These are phyloP conservation scores for Lithodes maja DNA, from an alignment of 2,888 invertebrate genomes.

Conservation along the genomic window DNA sequence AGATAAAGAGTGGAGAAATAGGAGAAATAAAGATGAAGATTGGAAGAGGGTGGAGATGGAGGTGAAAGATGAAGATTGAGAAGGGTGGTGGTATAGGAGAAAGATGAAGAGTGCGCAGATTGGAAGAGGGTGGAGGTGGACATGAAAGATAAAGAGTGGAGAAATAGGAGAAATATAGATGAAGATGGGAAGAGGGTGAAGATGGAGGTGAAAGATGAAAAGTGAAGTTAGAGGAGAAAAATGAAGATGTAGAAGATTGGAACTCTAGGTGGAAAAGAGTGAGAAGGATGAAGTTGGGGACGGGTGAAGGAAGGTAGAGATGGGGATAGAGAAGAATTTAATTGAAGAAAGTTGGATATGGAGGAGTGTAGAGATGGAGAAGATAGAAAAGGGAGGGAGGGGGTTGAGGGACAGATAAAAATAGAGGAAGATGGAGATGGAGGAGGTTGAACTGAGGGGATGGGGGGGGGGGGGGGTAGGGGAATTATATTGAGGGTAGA, in stretches of 20 bases:
- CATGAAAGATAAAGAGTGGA: neutral
- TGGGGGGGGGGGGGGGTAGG: neutral
- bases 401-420: neutral
- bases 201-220: neutral
- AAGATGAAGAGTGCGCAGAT: neutral
- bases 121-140: neutral
- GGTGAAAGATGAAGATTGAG: neutral
- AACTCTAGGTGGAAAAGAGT: neutral
- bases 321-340: neutral
- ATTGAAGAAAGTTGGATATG: neutral
- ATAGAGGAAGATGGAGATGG: neutral
- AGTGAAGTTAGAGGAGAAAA: neutral
- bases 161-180: too few species aligned
- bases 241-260: neutral
- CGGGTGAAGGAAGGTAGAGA: neutral
- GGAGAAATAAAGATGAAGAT: neutral
- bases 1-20: neutral
- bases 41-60: neutral
- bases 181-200: neutral
- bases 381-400: neutral
- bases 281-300: neutral
- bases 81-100: neutral
- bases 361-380: neutral
- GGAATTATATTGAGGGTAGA: too few species aligned
- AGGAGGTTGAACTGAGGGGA: neutral